Conservation (phyloP, 2,888 invertebrate species). For the Pterobdella sp. region DNA sequence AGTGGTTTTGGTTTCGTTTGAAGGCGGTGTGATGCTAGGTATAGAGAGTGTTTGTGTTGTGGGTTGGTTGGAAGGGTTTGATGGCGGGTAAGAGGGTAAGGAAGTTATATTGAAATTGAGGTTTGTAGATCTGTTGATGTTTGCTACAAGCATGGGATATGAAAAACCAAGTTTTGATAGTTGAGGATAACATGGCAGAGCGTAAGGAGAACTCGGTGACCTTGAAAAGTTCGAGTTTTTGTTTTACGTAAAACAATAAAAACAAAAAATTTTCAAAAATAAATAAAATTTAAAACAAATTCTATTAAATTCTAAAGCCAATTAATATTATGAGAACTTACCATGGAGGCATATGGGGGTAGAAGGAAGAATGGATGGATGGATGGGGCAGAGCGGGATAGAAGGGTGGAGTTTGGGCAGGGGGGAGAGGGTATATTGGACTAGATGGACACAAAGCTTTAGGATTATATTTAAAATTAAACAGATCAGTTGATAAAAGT, state of each 20-base stretch:
- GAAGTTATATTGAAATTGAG: slow-evolving; percentile 2
- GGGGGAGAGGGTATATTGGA: slow-evolving; percentile 25
- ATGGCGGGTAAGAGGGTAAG: neutral
- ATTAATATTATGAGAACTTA: too few relatives aligned
- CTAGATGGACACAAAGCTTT: slow-evolving; percentile 23
- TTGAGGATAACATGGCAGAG: slow-evolving; percentile 21
- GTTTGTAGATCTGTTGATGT: slow-evolving; percentile 6
- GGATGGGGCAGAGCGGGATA: slow-evolving; percentile 18
- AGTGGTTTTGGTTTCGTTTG: neutral
- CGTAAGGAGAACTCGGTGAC: slow-evolving; percentile 13
- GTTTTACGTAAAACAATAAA: neutral
- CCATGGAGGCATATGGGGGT: slow-evolving; percentile 13
- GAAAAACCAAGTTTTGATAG: slow-evolving; percentile 25
- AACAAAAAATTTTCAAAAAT: neutral
- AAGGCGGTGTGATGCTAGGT: too few relatives aligned
- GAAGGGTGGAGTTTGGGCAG: slow-evolving; percentile 24
- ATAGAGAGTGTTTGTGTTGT: neutral
- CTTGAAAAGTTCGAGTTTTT: slow-evolving; percentile 1
- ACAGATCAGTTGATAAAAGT: neutral
- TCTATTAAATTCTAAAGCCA: neutral
- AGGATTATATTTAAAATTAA: neutral
- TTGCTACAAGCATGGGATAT: slow-evolving; percentile 16
- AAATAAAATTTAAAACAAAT: neutral
- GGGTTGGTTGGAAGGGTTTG: neutral
- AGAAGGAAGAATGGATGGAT: slow-evolving; percentile 14